A percentile compares a stretch with the other conserved stretches of the same genome.
phyloP scores from a whole-genome alignment of 2,888 invertebrate genomes.

The Brachypterus glaber region DNA sequence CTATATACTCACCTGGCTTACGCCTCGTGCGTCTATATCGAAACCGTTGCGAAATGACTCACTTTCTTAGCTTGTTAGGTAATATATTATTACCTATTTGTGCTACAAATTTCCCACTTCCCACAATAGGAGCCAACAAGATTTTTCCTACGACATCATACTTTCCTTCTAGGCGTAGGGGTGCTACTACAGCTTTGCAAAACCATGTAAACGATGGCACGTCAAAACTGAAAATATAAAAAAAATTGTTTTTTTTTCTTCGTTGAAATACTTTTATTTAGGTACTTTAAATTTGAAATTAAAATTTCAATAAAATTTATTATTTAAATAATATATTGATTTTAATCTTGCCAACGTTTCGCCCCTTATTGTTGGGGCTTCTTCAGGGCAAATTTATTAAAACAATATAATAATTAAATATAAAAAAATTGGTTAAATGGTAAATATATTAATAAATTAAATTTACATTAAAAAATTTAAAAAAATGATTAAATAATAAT shows the following conservation, averaged over 20 bases:
- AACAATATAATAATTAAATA: not conserved
- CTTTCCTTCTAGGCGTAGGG: constrained; percentile 24
- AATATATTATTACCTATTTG: constrained; percentile 25
- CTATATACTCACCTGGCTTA: too few species aligned
- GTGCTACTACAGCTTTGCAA: constrained; percentile 20
- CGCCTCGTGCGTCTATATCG: too few species aligned
- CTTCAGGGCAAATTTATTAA: too few species aligned
- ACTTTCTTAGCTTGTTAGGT: too few species aligned
- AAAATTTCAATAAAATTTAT: too few species aligned
- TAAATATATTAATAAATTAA: too few species aligned
- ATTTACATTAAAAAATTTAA: too few species aligned
- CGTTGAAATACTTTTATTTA: not conserved
- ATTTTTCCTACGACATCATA: constrained; percentile 31
- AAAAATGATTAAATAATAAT: too few species aligned
- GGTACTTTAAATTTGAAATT: too few species aligned
- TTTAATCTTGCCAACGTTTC: not conserved
- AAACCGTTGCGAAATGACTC: too few species aligned
- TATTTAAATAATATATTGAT: too few species aligned
- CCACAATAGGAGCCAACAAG: constrained; percentile 30
- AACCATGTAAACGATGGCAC: constrained; percentile 26
- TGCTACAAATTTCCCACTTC: constrained; percentile 26
- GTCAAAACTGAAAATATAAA: constrained; percentile 24
- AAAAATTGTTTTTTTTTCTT: not conserved
- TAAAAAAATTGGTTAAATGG: not conserved
- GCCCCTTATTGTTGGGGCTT: not conserved